Percentiles rank a stretch among this genome's conserved stretches.
These are phyloP conservation scores for Percopsis omiscomaycus DNA, from an alignment of 2,797 vertebrate genomes.

Conservation along the genomic window DNA sequence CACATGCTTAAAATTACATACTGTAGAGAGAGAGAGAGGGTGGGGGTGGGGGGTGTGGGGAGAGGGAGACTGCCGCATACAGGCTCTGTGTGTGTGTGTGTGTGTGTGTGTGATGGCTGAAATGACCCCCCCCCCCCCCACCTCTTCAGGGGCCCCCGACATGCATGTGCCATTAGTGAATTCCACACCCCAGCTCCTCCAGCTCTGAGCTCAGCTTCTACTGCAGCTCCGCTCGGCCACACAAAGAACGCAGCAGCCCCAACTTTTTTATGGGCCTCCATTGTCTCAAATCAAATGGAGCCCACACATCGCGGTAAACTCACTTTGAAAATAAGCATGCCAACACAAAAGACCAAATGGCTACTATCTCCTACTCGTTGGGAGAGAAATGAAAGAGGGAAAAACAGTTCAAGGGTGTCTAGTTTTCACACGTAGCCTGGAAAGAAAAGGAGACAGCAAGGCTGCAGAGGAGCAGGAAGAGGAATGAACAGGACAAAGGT, in stretches of 20 bases:
- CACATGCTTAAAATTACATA: too few relatives aligned
- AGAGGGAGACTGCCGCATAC: slow-evolving; percentile 58
- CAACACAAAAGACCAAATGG: slow-evolving; percentile 60
- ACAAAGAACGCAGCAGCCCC: slow-evolving; percentile 68
- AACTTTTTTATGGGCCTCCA: slow-evolving; percentile 70
- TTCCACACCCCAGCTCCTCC: slow-evolving; percentile 78
- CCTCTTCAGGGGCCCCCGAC: slow-evolving; percentile 74
- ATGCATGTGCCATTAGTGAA: slow-evolving; percentile 82
- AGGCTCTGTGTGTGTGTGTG: slow-evolving; percentile 72
- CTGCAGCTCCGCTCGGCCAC: slow-evolving; percentile 53
- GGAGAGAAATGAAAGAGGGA: slow-evolving; percentile 29
- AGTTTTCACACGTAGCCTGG: slow-evolving; percentile 55
- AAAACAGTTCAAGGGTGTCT: slow-evolving; percentile 49
- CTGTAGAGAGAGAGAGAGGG: slow-evolving; percentile 1
- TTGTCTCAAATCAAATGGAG: slow-evolving; percentile 75
- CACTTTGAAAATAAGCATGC: slow-evolving; percentile 62
- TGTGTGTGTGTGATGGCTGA: slow-evolving; percentile 76
- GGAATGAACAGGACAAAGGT: slow-evolving; percentile 72
- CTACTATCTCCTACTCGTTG: slow-evolving; percentile 37
- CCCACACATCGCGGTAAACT: slow-evolving; percentile 73
- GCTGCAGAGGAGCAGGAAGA: slow-evolving; percentile 56
- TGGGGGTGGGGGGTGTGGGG: slow-evolving; percentile 42
- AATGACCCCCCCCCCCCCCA: slow-evolving; percentile 64
- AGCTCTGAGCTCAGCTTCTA: slow-evolving; percentile 69
- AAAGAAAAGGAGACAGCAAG: slow-evolving; percentile 43